A percentile compares a stretch with the other conserved stretches of the same genome.
Conservation (phyloP, 2,888 invertebrate species). For the Julus scandinavius region DNA sequence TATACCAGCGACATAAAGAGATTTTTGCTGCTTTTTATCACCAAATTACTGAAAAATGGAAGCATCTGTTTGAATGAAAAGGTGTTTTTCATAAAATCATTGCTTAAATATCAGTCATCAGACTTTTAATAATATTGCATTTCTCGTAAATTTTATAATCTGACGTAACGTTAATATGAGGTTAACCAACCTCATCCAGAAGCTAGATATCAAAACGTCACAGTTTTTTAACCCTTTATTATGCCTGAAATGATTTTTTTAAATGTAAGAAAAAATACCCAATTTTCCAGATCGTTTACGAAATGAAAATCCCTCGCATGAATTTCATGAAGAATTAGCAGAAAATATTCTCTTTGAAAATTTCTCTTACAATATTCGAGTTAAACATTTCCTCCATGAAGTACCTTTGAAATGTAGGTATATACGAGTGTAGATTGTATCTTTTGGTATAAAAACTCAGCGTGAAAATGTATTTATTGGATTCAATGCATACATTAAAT, state of each 20-base stretch:
- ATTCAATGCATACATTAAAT: neutral
- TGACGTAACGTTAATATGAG: neutral
- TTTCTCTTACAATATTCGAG: neutral
- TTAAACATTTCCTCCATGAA: neutral
- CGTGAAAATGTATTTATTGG: conserved; percentile 22
- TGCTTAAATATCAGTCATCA: no score
- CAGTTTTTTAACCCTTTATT: neutral
- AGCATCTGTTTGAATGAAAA: no score
- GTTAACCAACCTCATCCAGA: neutral
- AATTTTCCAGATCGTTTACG: neutral
- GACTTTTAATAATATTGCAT: no score
- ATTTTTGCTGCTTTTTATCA: no score
- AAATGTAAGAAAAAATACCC: neutral
- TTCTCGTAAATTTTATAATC: no score
- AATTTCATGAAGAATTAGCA: neutral
- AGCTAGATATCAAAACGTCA: neutral
- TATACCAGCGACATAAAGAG: no score
- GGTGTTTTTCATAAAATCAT: no score
- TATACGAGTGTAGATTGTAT: conserved; percentile 15
- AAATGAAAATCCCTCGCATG: neutral
- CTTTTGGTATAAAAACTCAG: conserved; percentile 12
- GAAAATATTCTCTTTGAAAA: neutral
- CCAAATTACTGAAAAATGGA: no score
- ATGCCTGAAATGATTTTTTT: neutral
- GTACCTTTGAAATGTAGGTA: conserved; percentile 9